Base-by-base conservation (phyloP, 2,888 invertebrate genomes). In the Mimas tiliae region DNA sequence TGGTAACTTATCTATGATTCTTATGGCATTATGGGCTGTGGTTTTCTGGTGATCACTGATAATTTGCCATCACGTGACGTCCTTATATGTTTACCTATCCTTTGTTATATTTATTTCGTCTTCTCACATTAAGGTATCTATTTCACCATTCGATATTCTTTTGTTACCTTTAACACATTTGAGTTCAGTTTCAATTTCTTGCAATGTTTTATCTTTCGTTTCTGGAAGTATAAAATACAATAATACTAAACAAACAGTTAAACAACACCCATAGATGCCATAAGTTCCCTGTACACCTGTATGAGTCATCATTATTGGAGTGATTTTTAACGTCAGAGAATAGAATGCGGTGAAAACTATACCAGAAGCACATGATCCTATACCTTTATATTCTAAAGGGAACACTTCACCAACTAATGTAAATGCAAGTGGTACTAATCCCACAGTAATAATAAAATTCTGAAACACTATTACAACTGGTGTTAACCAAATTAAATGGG, bases 171-270 rank as follows among this genome's bases (percentile, higher is more conserved):
- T 19, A 68, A 72, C 64, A 45, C 71, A 69, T 72, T 74, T 78
- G 2, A 86, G 72, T 63, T 80, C 77, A 70, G 80, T 72, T 69
- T 85, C 85, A 50, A 86, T 83, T 19, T 84, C 78, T 65, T 81
- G 80, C 45, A 86, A 69, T 0, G 81, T 78, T 66, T 72, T 84
- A 62, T 82, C 81, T 66, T 85, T 86, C 1, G 86, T 86, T 70
- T 86, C 86, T 14, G 82, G 82, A 27, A 86, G 45, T 45, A 82
- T 68, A 55, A 71, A 79, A 68, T 75, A 77, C 53, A 85, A 69
- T 33, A 78, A n/a, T 0, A 73, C 6, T 2, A 83, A 69, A 68
- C 81, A 77, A 4, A 78, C 11, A 12, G 70, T 58, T 27, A 85
- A 69, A 58, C 68, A 64, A 0, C 73, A 11, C 3, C 77, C 84